Evolutionary conservation across 1,140 invertebrate species (phyloP), one percentile per base, ranked within the genome.

Genomic region (Heliconius hermathena): DNA sequence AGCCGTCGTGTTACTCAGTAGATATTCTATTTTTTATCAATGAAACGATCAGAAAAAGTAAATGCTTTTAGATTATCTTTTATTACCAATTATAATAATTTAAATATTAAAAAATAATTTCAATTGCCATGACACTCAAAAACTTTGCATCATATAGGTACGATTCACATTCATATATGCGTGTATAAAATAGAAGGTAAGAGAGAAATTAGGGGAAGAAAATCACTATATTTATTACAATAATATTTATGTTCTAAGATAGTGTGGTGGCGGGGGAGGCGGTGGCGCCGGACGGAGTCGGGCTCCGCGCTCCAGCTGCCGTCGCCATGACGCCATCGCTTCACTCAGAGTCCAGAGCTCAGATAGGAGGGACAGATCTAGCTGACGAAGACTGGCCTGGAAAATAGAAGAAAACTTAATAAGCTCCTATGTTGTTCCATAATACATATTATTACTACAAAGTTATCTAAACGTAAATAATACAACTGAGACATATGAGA

Each of bases 331-430:
- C 85, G 98, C 97, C 89, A 98, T 98, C 1, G 97, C 97, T 90
- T 98, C 97, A 89, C 98, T 98, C 8, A 98, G 93, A 0, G 97
- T 97, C 97, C 97, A 98, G 77, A 98, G 94, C 91, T 98, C 98
- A 3, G 97, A 98, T 2, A 98, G 94, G 36, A 98, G 92, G 1
- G 97, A 98, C 41, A 98, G 95, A 89, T 98, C 98, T 89, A 98
- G 87, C 88, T 98, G 97, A 16, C 98, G 95, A 1, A 98, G 95
- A 81, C 97, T 97, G 83, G 97, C 97, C 97, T 98, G 95, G 73
- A 96, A 96, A 26, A 54, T 16, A 54, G 38, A 8, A 57, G n/a
- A 57, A 77, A 72, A 46, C 41, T 46, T 13, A 46, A 16, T n/a
- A 9, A n/a, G 0, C 18, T 8, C n/a, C 22, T 9, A 57, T 9